These are phyloP conservation scores for Pithys albifrons DNA, from an alignment of 2,113 vertebrate species.

Conservation along the genomic window DNA sequence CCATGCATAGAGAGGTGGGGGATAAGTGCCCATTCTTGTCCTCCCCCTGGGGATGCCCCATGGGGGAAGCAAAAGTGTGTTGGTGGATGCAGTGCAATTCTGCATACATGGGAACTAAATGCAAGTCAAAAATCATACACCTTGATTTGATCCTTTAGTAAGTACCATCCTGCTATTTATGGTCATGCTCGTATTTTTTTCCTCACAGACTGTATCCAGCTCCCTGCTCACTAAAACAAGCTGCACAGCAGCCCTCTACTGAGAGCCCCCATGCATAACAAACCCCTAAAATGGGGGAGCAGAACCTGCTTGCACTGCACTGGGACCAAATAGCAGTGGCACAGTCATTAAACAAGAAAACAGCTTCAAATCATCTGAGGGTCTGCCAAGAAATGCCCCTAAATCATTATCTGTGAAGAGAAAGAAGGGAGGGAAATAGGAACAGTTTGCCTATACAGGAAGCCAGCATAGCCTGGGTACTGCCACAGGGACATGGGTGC, in stretches of 20 bases:
- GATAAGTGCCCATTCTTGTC: neutral
- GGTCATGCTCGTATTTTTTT: neutral
- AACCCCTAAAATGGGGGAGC: neutral
- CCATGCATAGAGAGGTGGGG: neutral
- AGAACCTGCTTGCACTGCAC: neutral
- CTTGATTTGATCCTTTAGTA: neutral
- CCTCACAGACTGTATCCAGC: neutral
- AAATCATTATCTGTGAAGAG: neutral
- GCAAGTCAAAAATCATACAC: neutral
- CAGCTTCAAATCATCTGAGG: neutral
- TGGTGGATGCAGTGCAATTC: accelerated
- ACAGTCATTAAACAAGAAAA: neutral
- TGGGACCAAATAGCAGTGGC: neutral
- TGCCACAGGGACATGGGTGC: accelerated
- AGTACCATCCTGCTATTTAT: neutral
- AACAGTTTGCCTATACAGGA: neutral
- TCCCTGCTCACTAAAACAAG: neutral
- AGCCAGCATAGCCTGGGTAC: neutral
- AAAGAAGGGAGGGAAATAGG: neutral
- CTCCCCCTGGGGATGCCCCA: neutral
- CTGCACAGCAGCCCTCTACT: accelerated
- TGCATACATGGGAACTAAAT: neutral
- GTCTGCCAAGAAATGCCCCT: neutral
- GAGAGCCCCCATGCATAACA: neutral
- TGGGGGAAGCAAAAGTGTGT: accelerated